Evolutionary conservation across 2,113 vertebrate genomes (phyloP).

Genomic region (Desmodus rotundus): DNA sequence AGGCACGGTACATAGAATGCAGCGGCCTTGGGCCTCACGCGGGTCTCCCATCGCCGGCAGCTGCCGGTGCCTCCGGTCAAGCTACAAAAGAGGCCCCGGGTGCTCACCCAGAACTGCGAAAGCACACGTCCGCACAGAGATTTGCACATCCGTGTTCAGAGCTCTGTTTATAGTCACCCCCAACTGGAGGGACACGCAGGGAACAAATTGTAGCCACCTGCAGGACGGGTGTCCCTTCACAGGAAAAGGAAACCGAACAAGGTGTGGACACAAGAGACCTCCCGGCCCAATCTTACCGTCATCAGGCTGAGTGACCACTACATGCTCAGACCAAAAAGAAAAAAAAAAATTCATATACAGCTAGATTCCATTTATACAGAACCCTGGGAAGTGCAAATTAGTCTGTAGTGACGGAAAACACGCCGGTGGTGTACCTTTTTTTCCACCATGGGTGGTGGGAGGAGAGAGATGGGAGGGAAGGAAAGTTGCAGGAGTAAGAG

Average conservation of each 20-base stretch:
- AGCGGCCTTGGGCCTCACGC: too few relatives aligned
- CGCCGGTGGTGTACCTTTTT: too few relatives aligned
- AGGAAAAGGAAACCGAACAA: neutral
- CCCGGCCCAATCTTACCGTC: neutral
- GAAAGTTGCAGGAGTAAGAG: neutral
- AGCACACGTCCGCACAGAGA: too few relatives aligned
- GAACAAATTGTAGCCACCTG: neutral
- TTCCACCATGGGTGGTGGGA: neutral
- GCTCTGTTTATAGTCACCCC: neutral
- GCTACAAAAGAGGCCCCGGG: neutral
- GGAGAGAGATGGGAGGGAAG: neutral
- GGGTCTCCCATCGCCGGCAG: too few relatives aligned
- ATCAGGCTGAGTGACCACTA: too few relatives aligned
- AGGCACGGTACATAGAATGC: too few relatives aligned
- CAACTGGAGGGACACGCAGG: neutral
- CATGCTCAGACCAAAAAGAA: too few relatives aligned
- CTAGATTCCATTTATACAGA: neutral
- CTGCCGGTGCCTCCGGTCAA: neutral
- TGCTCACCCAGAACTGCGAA: neutral
- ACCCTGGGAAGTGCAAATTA: neutral
- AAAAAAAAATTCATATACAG: fast-evolving
- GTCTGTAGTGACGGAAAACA: neutral
- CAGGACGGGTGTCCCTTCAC: neutral
- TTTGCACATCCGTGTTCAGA: neutral
- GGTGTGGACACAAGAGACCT: too few relatives aligned